phyloP scores from a whole-genome alignment of 2,888 invertebrate genomes.

The Phyllotreta striolata region DNA sequence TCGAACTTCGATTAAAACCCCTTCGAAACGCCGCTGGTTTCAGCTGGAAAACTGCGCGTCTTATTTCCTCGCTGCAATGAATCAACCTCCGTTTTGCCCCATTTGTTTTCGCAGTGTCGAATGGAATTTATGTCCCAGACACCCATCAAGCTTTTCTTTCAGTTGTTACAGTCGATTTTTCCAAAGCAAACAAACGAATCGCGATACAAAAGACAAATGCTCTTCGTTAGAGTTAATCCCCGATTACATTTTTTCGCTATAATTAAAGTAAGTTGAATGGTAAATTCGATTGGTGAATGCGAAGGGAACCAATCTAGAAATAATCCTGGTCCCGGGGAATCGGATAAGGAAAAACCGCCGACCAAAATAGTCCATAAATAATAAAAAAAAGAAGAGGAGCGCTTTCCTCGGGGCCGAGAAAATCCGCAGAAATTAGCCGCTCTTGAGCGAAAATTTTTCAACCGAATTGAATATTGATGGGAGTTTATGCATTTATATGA shows the following conservation, averaged over 20 bases:
- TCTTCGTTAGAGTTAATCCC: no score
- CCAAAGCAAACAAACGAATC: no score
- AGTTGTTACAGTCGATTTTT: no score
- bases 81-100: conserved; percentile 43
- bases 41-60: conserved; percentile 21
- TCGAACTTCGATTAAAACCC: no score
- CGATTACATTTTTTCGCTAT: no score
- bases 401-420: conserved; percentile 1
- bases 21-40: no score
- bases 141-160: conserved; percentile 31
- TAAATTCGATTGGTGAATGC: no score
- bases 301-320: no score
- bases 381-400: neutral
- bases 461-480: conserved; percentile 40
- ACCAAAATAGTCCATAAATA: conserved; percentile 19
- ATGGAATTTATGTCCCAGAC: conserved; percentile 50
- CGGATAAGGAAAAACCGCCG: neutral
- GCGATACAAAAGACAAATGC: no score
- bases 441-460: conserved; percentile 15
- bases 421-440: conserved; percentile 27
- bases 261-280: no score
- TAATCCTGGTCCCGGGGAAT: no score
- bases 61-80: conserved; percentile 42
- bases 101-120: conserved; percentile 46
- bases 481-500: conserved; percentile 40